These are phyloP conservation scores for Tragelaphus eurycerus DNA, from an alignment of 2,797 vertebrate genomes.

Conservation along the genomic window DNA sequence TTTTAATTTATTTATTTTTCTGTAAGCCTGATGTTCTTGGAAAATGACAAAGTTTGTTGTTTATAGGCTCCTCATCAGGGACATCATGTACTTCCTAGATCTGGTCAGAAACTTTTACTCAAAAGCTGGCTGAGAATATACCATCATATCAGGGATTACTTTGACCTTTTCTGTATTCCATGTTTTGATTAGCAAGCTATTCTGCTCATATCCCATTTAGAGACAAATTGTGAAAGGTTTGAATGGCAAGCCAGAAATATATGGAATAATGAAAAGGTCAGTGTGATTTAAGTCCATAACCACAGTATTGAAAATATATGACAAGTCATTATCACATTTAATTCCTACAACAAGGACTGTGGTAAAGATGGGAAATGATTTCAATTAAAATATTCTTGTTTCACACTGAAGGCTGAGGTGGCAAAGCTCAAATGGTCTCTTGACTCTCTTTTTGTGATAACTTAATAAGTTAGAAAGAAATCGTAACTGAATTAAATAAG, in stretches of 20 bases:
- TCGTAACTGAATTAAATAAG: slow-evolving; percentile 69
- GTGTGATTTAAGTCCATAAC: slow-evolving; percentile 73
- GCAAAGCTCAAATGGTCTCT: slow-evolving; percentile 64
- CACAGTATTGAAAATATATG: slow-evolving; percentile 64
- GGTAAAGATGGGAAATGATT: slow-evolving; percentile 63
- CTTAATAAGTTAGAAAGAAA: slow-evolving; percentile 58
- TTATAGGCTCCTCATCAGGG: background rate
- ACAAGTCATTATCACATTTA: slow-evolving; percentile 65
- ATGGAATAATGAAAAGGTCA: slow-evolving; percentile 81
- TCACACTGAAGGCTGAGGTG: slow-evolving; percentile 25
- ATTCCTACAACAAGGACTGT: slow-evolving; percentile 64
- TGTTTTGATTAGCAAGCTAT: slow-evolving; percentile 74
- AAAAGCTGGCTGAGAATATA: slow-evolving; percentile 51
- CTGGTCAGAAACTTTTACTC: slow-evolving; percentile 41
- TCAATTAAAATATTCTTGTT: slow-evolving; percentile 76
- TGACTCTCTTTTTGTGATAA: slow-evolving; percentile 60
- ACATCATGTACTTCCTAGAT: slow-evolving; percentile 11
- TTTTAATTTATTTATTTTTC: background rate
- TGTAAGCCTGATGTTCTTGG: background rate
- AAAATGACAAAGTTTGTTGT: slow-evolving; percentile 32
- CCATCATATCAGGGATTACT: slow-evolving; percentile 31
- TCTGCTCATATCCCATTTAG: slow-evolving; percentile 59
- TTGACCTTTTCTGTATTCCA: slow-evolving; percentile 79
- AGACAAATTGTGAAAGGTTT: slow-evolving; percentile 59
- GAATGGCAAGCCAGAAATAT: slow-evolving; percentile 69